phyloP scores from a whole-genome alignment of 2,888 invertebrate genomes.

The Macrophya annulata region DNA sequence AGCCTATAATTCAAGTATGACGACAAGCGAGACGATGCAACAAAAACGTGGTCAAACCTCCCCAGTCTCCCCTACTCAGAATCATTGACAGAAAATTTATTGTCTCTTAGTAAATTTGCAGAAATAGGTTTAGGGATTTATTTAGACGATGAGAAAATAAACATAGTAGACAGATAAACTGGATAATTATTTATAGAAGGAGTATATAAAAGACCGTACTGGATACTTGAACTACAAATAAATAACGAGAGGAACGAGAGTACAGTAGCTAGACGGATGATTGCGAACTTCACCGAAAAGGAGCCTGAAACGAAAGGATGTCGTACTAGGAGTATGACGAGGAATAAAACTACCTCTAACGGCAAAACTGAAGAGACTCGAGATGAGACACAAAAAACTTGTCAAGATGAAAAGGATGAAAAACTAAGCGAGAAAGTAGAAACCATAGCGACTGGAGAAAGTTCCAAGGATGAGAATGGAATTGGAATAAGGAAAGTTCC shows the following conservation, averaged over 20 bases:
- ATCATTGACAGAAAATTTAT: neutral
- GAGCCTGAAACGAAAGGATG: neutral
- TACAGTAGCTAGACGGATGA: neutral
- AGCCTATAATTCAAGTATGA: slow-evolving; percentile 15
- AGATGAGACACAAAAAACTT: too few species aligned
- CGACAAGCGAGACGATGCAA: slow-evolving; percentile 33
- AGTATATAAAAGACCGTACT: neutral
- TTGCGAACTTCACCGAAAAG: neutral
- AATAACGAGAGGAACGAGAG: neutral
- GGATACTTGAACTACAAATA: neutral
- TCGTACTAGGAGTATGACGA: too few species aligned
- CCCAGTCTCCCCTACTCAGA: slow-evolving; percentile 12
- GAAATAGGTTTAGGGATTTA: neutral
- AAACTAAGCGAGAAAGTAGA: neutral
- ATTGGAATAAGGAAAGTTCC: neutral
- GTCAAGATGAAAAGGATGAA: neutral
- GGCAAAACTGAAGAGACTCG: too few species aligned
- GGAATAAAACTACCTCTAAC: too few species aligned
- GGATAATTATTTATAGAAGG: neutral
- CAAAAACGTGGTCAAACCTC: slow-evolving; percentile 38
- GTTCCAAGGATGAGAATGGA: neutral
- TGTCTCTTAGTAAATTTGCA: neutral
- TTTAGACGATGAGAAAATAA: neutral
- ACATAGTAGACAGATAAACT: neutral
- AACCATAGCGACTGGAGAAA: neutral